These are phyloP conservation scores for Sialis lutaria DNA, from an alignment of 2,888 invertebrate species.

Conservation along the genomic window DNA sequence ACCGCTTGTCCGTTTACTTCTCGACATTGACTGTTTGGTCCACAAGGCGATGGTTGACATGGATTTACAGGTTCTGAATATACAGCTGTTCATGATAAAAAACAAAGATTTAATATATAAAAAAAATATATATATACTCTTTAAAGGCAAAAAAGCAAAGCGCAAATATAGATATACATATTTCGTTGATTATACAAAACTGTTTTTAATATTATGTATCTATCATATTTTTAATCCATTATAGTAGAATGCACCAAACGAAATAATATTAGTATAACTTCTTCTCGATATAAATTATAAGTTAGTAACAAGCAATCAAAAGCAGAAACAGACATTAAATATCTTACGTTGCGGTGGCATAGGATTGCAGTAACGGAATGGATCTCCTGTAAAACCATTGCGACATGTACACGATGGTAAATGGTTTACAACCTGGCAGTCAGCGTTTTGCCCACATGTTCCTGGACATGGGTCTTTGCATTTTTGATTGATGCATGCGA, in stretches of 20 bases:
- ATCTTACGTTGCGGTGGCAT: conserved; percentile 17
- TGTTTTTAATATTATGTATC: background rate
- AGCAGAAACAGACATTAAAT: background rate
- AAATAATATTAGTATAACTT: conserved; percentile 9
- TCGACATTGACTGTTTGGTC: conserved; percentile 57
- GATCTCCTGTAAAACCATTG: conserved; percentile 45
- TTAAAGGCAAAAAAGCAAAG: no score
- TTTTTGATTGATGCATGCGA: conserved; percentile 45
- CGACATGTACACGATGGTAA: conserved; percentile 33
- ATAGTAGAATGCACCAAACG: no score
- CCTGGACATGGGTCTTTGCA: conserved; percentile 54
- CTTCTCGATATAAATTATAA: conserved; percentile 20
- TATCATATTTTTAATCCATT: background rate
- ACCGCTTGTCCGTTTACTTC: conserved; percentile 29
- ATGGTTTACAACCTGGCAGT: conserved; percentile 36
- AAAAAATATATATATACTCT: no score
- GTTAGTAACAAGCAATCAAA: conserved; percentile 1
- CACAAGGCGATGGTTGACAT: conserved; percentile 57
- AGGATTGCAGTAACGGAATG: conserved; percentile 47
- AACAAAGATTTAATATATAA: conserved; percentile 10
- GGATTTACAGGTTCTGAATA: conserved; percentile 32
- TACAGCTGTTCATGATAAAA: conserved; percentile 14
- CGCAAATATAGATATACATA: background rate
- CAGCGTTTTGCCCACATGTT: conserved; percentile 46
- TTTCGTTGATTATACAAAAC: conserved; percentile 7